A percentile compares a stretch with the other conserved stretches of the same genome.
Conservation (phyloP, 2,113 vertebrate species). For the Nerophis lumbriciformis region DNA sequence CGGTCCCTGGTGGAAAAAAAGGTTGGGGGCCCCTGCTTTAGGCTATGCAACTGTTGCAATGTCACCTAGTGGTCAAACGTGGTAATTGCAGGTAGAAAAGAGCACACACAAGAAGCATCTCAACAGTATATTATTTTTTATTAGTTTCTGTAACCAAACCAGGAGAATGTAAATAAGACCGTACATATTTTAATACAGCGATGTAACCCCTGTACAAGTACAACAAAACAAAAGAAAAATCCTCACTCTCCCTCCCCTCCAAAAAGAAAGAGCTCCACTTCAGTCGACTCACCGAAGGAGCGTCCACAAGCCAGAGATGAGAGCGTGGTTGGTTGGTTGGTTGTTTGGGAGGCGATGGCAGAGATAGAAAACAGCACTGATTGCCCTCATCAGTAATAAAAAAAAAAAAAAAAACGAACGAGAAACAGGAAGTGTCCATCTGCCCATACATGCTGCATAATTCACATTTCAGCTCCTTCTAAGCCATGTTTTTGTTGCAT, state of each 20-base stretch:
- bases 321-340: conserved; percentile 23
- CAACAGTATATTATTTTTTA: conserved; percentile 89
- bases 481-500: conserved; percentile 20
- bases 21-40: too few species aligned
- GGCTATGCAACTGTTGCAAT: not conserved
- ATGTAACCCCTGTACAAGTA: conserved; percentile 98
- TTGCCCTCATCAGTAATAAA: conserved; percentile 50
- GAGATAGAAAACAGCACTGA: conserved; percentile 42
- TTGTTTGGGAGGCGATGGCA: conserved; percentile 5
- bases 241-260: conserved; percentile 52
- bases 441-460: conserved; percentile 46
- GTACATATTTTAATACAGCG: conserved; percentile 99
- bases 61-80: conserved; percentile 32
- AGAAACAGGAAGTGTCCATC: conserved; percentile 55
- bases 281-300: conserved; percentile 43
- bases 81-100: not conserved
- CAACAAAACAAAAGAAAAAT: conserved; percentile 73
- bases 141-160: conserved; percentile 99
- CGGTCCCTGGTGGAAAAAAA: too few species aligned
- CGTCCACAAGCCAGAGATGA: conserved; percentile 39
- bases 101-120: conserved; percentile 26
- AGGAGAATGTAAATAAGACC: conserved; percentile 98
- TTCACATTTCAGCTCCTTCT: conserved; percentile 27
- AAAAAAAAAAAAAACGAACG: conserved; percentile 19
- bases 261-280: conserved; percentile 49